phyloP scores from a whole-genome alignment of 2,113 vertebrate genomes.

The Toxostoma redivivum region DNA sequence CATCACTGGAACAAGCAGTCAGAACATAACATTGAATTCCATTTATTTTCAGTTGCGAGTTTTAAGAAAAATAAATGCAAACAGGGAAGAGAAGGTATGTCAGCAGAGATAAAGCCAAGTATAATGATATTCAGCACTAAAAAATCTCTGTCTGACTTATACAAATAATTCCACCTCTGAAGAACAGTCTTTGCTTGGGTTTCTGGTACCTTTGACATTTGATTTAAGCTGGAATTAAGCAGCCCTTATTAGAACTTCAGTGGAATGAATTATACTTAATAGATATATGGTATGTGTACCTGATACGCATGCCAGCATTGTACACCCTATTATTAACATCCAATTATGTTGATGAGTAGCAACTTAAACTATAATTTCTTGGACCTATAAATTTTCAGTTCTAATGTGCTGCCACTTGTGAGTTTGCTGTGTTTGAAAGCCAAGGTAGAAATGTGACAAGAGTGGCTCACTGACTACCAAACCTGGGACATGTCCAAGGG shows the following conservation, averaged over 20 bases:
- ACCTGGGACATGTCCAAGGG: neutral
- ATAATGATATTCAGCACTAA: neutral
- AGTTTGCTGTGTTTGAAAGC: constrained; percentile 50
- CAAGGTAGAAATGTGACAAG: neutral
- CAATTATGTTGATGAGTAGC: constrained; percentile 67
- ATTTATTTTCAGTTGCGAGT: neutral
- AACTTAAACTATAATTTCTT: constrained; percentile 65
- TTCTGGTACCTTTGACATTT: constrained; percentile 50
- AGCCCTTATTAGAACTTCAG: constrained; percentile 50
- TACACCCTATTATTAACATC: constrained; percentile 49
- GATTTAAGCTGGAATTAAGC: constrained; percentile 62
- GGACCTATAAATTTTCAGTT: constrained; percentile 42
- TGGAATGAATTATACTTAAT: constrained; percentile 44
- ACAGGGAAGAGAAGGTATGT: neutral
- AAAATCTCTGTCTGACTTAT: constrained; percentile 4
- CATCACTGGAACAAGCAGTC: neutral
- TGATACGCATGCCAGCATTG: constrained; percentile 21
- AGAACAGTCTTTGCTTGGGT: constrained; percentile 32
- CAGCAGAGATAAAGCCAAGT: constrained; percentile 12
- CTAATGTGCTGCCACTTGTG: constrained; percentile 33
- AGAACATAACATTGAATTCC: neutral
- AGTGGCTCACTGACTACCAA: neutral
- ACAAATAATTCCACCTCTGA: constrained; percentile 36
- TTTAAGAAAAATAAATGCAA: neutral
- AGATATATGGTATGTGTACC: constrained; percentile 51